These are phyloP conservation scores for Chelonus formosanus DNA, from an alignment of 2,888 invertebrate species.

Conservation along the genomic window DNA sequence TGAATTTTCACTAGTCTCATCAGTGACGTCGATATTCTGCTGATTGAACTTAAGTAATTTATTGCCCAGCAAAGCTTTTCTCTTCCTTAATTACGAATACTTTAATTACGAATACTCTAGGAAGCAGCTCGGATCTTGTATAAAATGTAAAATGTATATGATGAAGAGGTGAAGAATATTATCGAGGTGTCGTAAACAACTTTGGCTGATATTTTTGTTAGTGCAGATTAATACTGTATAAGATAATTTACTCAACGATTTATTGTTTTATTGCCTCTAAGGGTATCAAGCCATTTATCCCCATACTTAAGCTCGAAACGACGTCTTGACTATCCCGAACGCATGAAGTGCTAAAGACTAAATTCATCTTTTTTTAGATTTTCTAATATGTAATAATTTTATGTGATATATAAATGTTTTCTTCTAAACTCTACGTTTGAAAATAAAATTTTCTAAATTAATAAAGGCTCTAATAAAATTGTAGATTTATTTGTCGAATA, in stretches of 20 bases:
- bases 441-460: too few relatives aligned
- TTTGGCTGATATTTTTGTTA: slow-evolving; percentile 37
- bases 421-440: too few relatives aligned
- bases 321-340: not conserved
- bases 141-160: too few relatives aligned
- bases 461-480: too few relatives aligned
- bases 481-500: too few relatives aligned
- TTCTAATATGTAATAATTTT: too few relatives aligned
- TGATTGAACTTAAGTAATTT: slow-evolving; percentile 48
- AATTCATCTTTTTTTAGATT: too few relatives aligned
- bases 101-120: slow-evolving; percentile 30
- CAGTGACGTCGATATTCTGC: slow-evolving; percentile 38
- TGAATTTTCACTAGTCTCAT: slow-evolving; percentile 35
- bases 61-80: slow-evolving; percentile 39
- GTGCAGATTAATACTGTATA: slow-evolving; percentile 31
- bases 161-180: slow-evolving; percentile 39
- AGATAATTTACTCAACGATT: slow-evolving; percentile 31
- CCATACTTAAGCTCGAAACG: not conserved
- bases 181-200: slow-evolving; percentile 41
- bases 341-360: too few relatives aligned
- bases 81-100: slow-evolving; percentile 29
- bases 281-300: slow-evolving; percentile 25
- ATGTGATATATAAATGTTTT: too few relatives aligned
- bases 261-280: slow-evolving; percentile 31
- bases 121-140: slow-evolving; percentile 34